Evolutionary conservation across 2,113 vertebrate genomes (phyloP), one percentile per base, ranked within the genome.

Genomic region (Hippolais icterina): DNA sequence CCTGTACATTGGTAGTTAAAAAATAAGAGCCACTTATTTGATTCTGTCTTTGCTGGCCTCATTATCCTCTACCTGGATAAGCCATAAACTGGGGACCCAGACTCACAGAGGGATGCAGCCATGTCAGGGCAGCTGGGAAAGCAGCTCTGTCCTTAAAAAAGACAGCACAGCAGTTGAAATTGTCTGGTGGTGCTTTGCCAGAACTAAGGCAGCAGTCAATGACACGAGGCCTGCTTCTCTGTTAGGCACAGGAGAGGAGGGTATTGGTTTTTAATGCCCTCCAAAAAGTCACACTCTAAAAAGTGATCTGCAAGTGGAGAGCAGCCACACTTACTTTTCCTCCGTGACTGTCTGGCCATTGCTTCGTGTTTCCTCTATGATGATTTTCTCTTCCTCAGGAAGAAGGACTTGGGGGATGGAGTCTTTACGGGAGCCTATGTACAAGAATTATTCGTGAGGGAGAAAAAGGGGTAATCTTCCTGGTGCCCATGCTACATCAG

Each of bases 321-420:
- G 29, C 33, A 80, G 60, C 35, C 0, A 7, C 27, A 72, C 99
- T 97, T 97, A 99, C 99, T 99, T 99, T 95, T 99, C 99, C 97
- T 99, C 99, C 0, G 97, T 99, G 66, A 99, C 98, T 0, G 98
- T 99, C 97, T 99, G 99, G 28, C 99, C 99, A 0, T 99, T 99
- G 97, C 99, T 99, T 96, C 98, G 98, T 83, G 98, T 99, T 96
- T 99, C 99, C 97, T 99, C 99, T 47, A 99, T 96, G 66, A 99
- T 99, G 86, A 99, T 99, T 97, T 99, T 99, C 96, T 99, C 99
- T 89, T 99, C 99, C 86, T 99, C 99, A 1, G 99, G 99, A 63
- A 99, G 98, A 49, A 99, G 98, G 75, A 99, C 99, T 95, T 99
- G 99, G 69, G 99, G 99, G 11, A 98, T 72, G 4, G 98, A 99